These are phyloP conservation scores for Valencia hispanica DNA, from an alignment of 2,797 vertebrate genomes.

Conservation along the genomic window DNA sequence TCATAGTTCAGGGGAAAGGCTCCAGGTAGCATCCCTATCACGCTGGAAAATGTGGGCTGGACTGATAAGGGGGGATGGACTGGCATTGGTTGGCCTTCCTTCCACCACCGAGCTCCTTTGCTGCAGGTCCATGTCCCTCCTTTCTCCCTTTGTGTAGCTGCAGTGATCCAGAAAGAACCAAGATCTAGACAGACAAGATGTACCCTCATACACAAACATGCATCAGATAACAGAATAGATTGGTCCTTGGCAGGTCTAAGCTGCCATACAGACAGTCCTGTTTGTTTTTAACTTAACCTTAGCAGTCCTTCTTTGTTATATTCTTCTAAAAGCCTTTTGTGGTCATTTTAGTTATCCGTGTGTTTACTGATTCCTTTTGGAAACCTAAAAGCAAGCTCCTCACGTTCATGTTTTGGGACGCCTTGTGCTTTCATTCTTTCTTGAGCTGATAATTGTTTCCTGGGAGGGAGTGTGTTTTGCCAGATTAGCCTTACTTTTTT, in stretches of 20 bases:
- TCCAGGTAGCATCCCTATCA: constrained; percentile 70
- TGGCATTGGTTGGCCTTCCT: constrained; percentile 38
- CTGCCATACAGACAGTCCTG: constrained; percentile 1
- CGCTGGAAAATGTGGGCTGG: constrained; percentile 64
- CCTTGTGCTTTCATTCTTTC: constrained; percentile 25
- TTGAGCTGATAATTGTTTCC: constrained; percentile 59
- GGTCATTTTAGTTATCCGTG: constrained; percentile 5
- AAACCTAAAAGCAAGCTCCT: constrained; percentile 4
- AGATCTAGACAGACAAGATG: constrained; percentile 78
- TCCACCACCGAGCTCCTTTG: constrained; percentile 23
- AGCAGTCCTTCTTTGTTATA: not conserved
- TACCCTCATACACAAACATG: constrained; percentile 34
- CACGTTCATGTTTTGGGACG: constrained; percentile 19
- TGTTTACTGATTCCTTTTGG: constrained; percentile 8
- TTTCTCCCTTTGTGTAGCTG: constrained; percentile 48
- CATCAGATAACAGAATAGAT: constrained; percentile 61
- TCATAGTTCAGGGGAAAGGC: constrained; percentile 62
- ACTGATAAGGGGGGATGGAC: constrained; percentile 68
- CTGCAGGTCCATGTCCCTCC: constrained; percentile 10
- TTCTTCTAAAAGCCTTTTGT: not conserved
- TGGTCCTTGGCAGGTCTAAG: constrained; percentile 41
- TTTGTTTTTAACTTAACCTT: constrained; percentile 30
- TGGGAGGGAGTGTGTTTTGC: constrained; percentile 57
- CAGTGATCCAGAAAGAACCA: constrained; percentile 80
- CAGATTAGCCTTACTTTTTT: constrained; percentile 60